Percentiles rank a stretch among this genome's conserved stretches.
These are phyloP conservation scores for Leptinotarsa defecta DNA, from an alignment of 1,140 invertebrate species.

Conservation along the genomic window DNA sequence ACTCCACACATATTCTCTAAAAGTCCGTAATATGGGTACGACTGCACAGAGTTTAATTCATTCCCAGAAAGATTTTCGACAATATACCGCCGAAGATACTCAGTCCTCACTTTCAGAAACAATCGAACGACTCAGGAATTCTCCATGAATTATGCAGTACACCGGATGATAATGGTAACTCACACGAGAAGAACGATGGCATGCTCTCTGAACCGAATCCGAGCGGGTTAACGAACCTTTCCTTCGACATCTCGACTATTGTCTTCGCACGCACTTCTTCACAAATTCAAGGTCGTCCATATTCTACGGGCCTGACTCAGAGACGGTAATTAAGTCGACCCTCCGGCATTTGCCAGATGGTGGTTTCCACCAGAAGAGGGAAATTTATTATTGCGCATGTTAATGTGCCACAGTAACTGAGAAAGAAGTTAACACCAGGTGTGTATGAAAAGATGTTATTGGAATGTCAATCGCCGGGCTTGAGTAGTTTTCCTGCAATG, in stretches of 20 bases:
- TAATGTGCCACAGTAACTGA: too few species aligned
- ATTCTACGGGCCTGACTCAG: not conserved
- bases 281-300: not conserved
- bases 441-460: too few species aligned
- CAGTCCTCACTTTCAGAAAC: too few species aligned
- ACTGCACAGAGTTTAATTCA: too few species aligned
- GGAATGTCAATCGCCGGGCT: too few species aligned
- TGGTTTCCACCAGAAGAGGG: not conserved
- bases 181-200: not conserved
- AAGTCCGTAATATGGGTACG: too few species aligned
- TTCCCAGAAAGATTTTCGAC: too few species aligned
- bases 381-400: not conserved
- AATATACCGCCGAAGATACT: too few species aligned
- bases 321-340: not conserved
- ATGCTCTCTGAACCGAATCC: not conserved
- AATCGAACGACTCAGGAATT: not conserved
- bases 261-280: conserved; percentile 1
- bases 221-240: conserved; percentile 1
- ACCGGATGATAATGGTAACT: not conserved
- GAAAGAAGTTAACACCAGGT: too few species aligned
- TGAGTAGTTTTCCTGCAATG: too few species aligned
- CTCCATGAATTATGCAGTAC: not conserved
- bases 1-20: too few species aligned
- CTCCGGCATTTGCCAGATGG: not conserved
- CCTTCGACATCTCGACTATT: not conserved